phyloP scores from a whole-genome alignment of 2,113 vertebrate genomes.

The Plestiodon gilberti region DNA sequence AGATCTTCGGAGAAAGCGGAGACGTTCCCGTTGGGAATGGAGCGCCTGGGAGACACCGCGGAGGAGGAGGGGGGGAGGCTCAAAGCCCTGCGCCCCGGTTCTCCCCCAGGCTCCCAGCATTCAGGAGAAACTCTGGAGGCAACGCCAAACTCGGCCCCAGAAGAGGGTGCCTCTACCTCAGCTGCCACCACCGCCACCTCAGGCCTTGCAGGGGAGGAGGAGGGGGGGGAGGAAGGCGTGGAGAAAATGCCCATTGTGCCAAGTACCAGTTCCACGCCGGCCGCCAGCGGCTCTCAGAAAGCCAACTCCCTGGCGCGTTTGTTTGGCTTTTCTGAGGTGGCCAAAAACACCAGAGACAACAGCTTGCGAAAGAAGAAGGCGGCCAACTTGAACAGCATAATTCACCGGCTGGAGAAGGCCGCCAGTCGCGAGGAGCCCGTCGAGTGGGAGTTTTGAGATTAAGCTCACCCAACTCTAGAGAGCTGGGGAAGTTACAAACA shows the following conservation, averaged over 20 bases:
- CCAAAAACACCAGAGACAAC: slow-evolving; percentile 93
- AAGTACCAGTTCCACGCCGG: slow-evolving; percentile 83
- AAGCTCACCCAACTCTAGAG: slow-evolving; percentile 76
- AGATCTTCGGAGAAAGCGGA: slow-evolving; percentile 70
- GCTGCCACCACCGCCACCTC: slow-evolving; percentile 73
- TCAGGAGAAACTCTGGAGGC: slow-evolving; percentile 70
- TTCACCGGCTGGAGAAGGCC: slow-evolving; percentile 96
- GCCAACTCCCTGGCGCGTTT: slow-evolving; percentile 82
- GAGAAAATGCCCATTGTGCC: slow-evolving; percentile 80
- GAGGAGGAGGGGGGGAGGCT: slow-evolving; percentile 78
- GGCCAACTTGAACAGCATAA: slow-evolving; percentile 98
- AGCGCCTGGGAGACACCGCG: slow-evolving; percentile 75
- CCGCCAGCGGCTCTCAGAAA: slow-evolving; percentile 72
- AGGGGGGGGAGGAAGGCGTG: slow-evolving; percentile 67
- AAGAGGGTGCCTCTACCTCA: slow-evolving; percentile 87
- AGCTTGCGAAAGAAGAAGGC: slow-evolving; percentile 96
- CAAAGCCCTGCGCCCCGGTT: slow-evolving; percentile 63
- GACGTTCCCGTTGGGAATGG: slow-evolving; percentile 54
- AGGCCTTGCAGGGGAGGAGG: slow-evolving; percentile 68
- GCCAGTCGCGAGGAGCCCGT: slow-evolving; percentile 94
- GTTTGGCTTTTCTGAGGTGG: slow-evolving; percentile 90
- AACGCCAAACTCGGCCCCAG: slow-evolving; percentile 75
- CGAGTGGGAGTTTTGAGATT: slow-evolving; percentile 96
- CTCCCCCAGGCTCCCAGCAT: slow-evolving; percentile 64
- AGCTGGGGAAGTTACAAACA: slow-evolving; percentile 77